phyloP scores from a whole-genome alignment of 2,113 vertebrate genomes.

The Oxygymnocypris stewartii region DNA sequence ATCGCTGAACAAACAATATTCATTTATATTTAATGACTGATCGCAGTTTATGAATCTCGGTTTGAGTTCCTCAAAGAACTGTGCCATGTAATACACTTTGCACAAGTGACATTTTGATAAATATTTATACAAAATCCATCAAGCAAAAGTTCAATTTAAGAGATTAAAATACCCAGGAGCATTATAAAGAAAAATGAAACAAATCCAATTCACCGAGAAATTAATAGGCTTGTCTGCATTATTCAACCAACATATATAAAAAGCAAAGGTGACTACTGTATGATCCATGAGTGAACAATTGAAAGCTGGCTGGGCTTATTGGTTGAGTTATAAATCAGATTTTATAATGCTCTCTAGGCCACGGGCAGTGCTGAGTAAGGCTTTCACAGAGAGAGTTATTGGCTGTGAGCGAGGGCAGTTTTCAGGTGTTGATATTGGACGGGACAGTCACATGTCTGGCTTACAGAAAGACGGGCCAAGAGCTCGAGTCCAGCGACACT shows the following conservation, averaged over 20 bases:
- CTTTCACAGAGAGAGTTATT: neutral
- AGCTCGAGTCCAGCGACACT: constrained; percentile 24
- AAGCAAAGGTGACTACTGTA: neutral
- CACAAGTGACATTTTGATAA: neutral
- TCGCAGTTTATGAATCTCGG: constrained; percentile 1
- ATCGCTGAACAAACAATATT: constrained; percentile 9
- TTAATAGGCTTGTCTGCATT: constrained; percentile 25
- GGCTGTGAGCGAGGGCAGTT: constrained; percentile 30
- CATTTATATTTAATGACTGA: constrained; percentile 10
- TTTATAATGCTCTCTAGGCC: constrained; percentile 20
- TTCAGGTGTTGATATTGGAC: constrained; percentile 31
- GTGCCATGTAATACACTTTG: constrained; percentile 8
- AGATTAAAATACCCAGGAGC: constrained; percentile 8
- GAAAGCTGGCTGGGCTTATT: constrained; percentile 7
- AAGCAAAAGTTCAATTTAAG: constrained; percentile 2
- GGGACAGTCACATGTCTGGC: neutral
- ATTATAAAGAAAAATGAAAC: constrained; percentile 14
- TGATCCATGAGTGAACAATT: constrained; percentile 35
- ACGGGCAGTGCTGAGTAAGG: constrained; percentile 11
- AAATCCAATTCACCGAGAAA: constrained; percentile 5
- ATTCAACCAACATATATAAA: constrained; percentile 8
- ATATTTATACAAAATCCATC: neutral
- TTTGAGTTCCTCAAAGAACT: constrained; percentile 27
- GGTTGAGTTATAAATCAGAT: constrained; percentile 23
- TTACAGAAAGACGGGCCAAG: neutral